Evolutionary conservation across 2,888 invertebrate genomes (phyloP), one percentile per base, ranked within the genome.

Genomic region (Helobdella robusta): DNA sequence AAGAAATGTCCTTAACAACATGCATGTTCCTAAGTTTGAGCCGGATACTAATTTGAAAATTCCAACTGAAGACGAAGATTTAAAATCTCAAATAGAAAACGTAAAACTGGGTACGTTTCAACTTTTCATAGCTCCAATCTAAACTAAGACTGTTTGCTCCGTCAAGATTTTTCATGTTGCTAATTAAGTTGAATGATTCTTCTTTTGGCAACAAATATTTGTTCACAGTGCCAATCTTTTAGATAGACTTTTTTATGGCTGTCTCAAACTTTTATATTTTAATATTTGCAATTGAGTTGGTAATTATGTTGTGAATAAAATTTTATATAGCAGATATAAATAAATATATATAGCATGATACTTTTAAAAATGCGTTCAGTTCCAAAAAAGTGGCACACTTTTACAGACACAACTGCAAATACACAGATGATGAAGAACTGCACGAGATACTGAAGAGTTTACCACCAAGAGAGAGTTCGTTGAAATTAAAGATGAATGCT

Each of bases 11-110:
- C 85, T 85, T 68, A 75, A 70, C 23, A 73, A 72, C 48, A 70
- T 92, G 32, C 75, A 83, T 74, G 89, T 95, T 52, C 90, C 93
- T 32, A 86, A 86, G 74, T 98, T 99, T 81, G 85, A 85, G 66
- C 97, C 98, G 0, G 87, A 86, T 75, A 89, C 91, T 3, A 97
- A 95, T 23, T 90, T 99, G 0, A 91, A 88, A 79, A 98, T 98
- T 73, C 95, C 95, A 32, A 88, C 91, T 25, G 95, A 89, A n/a
- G 98, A 98, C 79, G 88, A 91, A 0, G 97, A 98, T 78, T 86
- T 91, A 48, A 20, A 65, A 44, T 23, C 30, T 34, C 34, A 18
- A 20, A n/a, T 30, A 32, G 6, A 28, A 60, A 60, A 60, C 0
- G n/a, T 40, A 48, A 30, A 61, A 34, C 23, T 58, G 23, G 2